Evolutionary conservation across 1,140 invertebrate genomes (phyloP).

Genomic region (Micrasema minimum): DNA sequence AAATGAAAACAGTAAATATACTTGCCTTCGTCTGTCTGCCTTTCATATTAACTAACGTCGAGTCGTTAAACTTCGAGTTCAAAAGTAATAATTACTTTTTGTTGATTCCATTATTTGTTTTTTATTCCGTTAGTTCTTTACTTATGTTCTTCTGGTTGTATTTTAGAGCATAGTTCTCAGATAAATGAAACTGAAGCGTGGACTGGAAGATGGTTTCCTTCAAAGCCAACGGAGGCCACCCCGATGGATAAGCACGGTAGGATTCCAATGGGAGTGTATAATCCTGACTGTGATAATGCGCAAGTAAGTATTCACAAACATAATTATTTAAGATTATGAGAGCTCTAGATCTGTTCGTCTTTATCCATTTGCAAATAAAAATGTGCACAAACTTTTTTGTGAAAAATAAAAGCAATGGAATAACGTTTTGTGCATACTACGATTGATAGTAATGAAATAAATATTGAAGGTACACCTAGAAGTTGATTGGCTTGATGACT

Average conservation of each 20-base stretch:
- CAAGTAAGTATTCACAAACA: conserved; percentile 71
- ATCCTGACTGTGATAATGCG: conserved; percentile 75
- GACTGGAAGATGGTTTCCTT: conserved; percentile 65
- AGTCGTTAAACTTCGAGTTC: conserved; percentile 1
- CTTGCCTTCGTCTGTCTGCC: neutral
- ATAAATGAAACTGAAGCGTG: conserved; percentile 48
- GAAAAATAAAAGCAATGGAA: too few relatives aligned
- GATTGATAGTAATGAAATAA: too few relatives aligned
- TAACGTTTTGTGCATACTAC: too few relatives aligned
- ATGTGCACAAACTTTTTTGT: too few relatives aligned
- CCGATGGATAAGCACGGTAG: conserved; percentile 42
- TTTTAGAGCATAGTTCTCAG: neutral
- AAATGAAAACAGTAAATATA: neutral
- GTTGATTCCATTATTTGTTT: too few relatives aligned
- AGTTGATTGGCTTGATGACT: conserved; percentile 78
- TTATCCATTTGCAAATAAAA: too few relatives aligned
- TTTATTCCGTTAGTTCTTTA: too few relatives aligned
- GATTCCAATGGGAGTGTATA: conserved; percentile 70
- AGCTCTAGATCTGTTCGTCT: too few relatives aligned
- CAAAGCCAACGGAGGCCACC: conserved; percentile 39
- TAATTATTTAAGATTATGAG: too few relatives aligned
- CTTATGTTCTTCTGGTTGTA: neutral
- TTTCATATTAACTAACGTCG: neutral
- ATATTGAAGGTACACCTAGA: conserved; percentile 73
- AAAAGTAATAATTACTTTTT: conserved; percentile 12